Evolutionary conservation across 2,888 invertebrate genomes (phyloP), one percentile per base, ranked within the genome.

Genomic region (Drosophila sordidula): DNA sequence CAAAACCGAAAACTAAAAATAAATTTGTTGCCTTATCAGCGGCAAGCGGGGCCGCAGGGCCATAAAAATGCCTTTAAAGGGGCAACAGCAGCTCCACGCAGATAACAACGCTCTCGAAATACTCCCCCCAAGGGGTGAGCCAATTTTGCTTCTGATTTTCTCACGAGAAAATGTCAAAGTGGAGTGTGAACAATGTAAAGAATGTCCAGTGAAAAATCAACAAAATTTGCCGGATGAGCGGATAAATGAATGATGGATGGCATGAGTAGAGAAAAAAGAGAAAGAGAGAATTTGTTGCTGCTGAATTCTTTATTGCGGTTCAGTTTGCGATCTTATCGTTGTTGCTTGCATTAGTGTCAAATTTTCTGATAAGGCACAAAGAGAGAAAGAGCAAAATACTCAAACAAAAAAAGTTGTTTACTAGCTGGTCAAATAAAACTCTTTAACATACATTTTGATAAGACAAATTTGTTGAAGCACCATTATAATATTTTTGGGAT

Each of bases 1-100:
- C 42, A 25, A 58, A 44, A 42, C 34, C 26, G 56, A 59, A 63
- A 73, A 49, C 73, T 61, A 65, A 64, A 74, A 74, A 74, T 74
- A 74, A 22, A 61, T 47, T 57, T 57, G 6, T 22, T 38, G 36
- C 29, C 57, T 64, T 74, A 74, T 74, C 75, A 74, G 56, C 47
- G 55, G 34, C 36, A 26, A 45, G 58, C 54, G 49, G 22, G 41
- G 38, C 61, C 39, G 25, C 22, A 51, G 45, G 57, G 54, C 66
- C 46, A 59, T 58, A 47, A 62, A 68, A 58, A 51, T 38, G 47
- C 49, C 42, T 42, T 50, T 62, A 50, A 54, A 45, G 26, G 39
- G 42, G 32, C 46, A 62, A 22, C 44, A 61, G 44, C 16, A 55
- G 56, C 41, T 41, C 3, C 25, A 11, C 34, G 18, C 16, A 54